Conservation (phyloP, 2,113 vertebrate species). For the Nycticebus coucang region DNA sequence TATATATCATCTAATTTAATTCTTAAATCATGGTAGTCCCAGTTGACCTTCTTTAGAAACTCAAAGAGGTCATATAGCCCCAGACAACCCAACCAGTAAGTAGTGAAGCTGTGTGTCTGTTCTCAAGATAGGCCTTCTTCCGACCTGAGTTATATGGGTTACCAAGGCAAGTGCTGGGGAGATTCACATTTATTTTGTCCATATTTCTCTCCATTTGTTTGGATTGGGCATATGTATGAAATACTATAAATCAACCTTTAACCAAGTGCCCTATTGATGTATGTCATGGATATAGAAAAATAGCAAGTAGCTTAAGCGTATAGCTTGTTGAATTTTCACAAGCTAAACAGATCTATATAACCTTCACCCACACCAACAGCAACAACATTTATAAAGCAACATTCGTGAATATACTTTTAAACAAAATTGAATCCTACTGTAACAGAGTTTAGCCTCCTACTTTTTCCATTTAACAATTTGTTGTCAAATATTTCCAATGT, state of each 20-base stretch:
- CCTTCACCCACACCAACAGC: background rate
- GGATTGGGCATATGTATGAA: background rate
- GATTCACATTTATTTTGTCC: background rate
- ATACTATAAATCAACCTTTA: background rate
- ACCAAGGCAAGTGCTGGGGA: background rate
- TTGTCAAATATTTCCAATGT: background rate
- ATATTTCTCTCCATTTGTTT: background rate
- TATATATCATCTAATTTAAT: background rate
- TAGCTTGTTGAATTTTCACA: constrained; percentile 38
- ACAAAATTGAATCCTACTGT: background rate
- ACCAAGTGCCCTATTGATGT: background rate
- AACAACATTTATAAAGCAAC: background rate
- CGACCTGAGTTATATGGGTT: background rate
- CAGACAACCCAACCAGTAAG: background rate
- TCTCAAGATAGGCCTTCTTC: background rate
- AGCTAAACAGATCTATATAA: background rate
- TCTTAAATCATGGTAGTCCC: too few relatives aligned
- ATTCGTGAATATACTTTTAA: constrained; percentile 6
- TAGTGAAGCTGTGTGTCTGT: background rate
- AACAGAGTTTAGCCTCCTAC: background rate
- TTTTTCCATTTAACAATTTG: constrained; percentile 18
- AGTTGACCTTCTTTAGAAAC: background rate
- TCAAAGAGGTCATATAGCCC: background rate
- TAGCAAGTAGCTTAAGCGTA: background rate
- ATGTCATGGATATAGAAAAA: background rate